Evolutionary conservation across 2,888 invertebrate genomes (phyloP).

Genomic region (Mycalesis mineus): DNA sequence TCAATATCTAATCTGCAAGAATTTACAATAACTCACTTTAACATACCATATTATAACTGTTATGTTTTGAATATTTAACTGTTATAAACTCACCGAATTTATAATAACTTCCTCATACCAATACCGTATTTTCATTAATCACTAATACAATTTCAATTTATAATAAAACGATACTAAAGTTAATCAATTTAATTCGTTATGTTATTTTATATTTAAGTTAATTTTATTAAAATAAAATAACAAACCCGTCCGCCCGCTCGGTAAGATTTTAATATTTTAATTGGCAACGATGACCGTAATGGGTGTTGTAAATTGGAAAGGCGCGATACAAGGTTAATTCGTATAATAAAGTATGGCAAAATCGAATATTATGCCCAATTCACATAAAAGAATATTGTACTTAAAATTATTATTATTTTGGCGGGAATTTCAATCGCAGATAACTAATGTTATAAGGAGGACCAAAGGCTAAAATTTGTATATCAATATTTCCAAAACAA

Average conservation of each 20-base stretch:
- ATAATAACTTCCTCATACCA: background rate
- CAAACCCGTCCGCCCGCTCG: background rate
- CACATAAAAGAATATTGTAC: too few species aligned
- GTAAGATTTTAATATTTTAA: constrained; percentile 1
- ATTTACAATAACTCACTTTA: too few species aligned
- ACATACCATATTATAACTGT: too few species aligned
- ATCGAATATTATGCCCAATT: background rate
- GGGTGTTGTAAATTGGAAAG: constrained; percentile 11
- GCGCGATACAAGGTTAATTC: constrained; percentile 2
- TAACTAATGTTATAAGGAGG: too few species aligned
- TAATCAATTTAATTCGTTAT: too few species aligned
- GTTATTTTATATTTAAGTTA: background rate
- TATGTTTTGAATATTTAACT: too few species aligned
- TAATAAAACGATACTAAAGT: background rate
- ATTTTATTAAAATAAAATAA: background rate
- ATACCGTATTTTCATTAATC: background rate
- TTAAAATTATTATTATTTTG: too few species aligned
- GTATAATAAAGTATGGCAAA: background rate
- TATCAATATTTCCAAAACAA: too few species aligned
- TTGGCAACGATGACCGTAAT: constrained; percentile 7
- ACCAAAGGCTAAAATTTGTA: too few species aligned
- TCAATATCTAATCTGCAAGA: too few species aligned
- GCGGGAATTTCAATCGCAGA: too few species aligned
- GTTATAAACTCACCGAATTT: background rate
- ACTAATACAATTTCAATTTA: background rate